Base-by-base conservation (phyloP, 1,140 invertebrate genomes). In the Pygmarrhopalites habei region DNA sequence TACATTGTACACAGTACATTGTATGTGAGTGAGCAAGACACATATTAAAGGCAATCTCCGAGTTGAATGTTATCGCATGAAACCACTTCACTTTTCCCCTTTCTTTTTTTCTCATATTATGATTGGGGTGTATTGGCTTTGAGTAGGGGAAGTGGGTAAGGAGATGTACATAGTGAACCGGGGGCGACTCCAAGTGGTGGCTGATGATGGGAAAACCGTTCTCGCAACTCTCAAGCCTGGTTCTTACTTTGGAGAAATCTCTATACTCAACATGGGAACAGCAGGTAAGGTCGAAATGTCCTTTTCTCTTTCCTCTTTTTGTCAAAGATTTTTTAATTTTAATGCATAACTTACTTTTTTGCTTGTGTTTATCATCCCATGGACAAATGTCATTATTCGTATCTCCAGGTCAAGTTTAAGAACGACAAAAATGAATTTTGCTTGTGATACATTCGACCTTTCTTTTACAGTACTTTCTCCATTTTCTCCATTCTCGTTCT, bases 101-200 rank as follows among this genome's bases (percentile, higher is more conserved):
- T 10, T 46, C 15, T 55, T 35, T 61, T 59, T 53, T 17, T 58
- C 53, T 41, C 23, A 26, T 43, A 44, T 58, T 28, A 47, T 52
- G 25, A n/a, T 52, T 52, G 49, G 3, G 19, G 32, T 35, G 5
- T 35, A 7, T 35, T 35, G 32, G 32, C 5, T 26, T 29, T 52
- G 5, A 77, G 1, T 81, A 98, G 94, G 94, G 71, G 94, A 97
- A 82, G 93, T 97, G 60, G 94, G 95, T 62, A 97, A 97, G 79
- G 94, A 97, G 78, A 97, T 97, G 94, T 98, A 98, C 80, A 98
- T 98, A 82, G 94, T 98, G 68, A 97, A 96, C 79, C 82, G 94
- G 69, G 95, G 95, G 63, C 82, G 90, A 70, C 83, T 98, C 43
- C 93, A 97, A 78, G 95, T 98, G 67, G 94, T 98, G 32, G 91